Base-by-base conservation (phyloP, 2,888 invertebrate genomes). In the Onchidella celtica region DNA sequence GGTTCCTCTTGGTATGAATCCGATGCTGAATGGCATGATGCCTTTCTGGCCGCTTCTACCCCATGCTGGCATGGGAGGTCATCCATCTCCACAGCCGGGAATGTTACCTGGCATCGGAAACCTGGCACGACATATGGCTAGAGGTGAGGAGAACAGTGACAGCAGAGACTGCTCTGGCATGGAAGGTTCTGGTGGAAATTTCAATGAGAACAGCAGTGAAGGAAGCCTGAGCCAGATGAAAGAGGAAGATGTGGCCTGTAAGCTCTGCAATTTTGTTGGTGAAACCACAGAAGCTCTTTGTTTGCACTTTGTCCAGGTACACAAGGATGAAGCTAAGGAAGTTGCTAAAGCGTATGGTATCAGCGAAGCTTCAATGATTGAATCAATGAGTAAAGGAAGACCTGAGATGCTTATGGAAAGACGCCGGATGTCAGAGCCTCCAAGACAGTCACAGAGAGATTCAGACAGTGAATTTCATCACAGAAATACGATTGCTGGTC, bases 261-360 rank as follows among this genome's bases (percentile, higher is more conserved):
- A 88, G 80, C 87, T 94, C 36, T 94, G 94, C 86, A 90, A 91
- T 57, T 94, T 93, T 84, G 82, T 85, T 4, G 90, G 93, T 6
- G 90, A 91, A 3, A 88, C 85, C 34, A 85, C 87, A 4, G 92
- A 93, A 55, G 84, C 88, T 21, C 92, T 94, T 55, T 89, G 90
- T 21, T 89, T 91, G 75, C 94, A 94, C 85, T 88, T 94, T 83
- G 85, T 93, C 73, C 87, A 89, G 82, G 90, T 91, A 2, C 94
- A 94, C 78, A 92, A 89, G 1, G 79, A 73, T 2, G 93, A 93
- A 69, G 92, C 92, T 75, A 90, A 91, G 70, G 93, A 93, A 76
- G 85, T 93, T 9, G 91, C 90, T 80, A 90, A 88, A 36, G 86
- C 91, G 79, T 79, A 32, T 61, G 70, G 70, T 6, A 38, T 79